A percentile compares a stretch with the other conserved stretches of the same genome.
Evolutionary conservation across 1,140 invertebrate species (phyloP).

Genomic region (Panagrolaimus sp.): DNA sequence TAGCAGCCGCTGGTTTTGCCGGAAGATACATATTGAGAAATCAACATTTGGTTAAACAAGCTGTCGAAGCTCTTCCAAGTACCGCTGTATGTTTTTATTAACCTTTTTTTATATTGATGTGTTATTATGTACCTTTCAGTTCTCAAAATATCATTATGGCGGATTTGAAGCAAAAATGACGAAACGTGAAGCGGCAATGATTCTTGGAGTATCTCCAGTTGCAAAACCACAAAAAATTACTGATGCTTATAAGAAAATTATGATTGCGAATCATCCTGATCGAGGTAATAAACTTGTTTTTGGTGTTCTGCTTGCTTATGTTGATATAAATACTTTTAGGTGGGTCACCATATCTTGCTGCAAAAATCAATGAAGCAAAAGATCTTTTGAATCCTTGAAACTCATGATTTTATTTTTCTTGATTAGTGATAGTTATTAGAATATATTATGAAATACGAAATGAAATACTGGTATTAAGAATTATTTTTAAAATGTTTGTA

Average conservation of each 20-base stretch:
- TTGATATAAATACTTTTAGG: conserved; percentile 63
- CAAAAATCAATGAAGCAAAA: conserved; percentile 98
- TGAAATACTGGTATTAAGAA: no score
- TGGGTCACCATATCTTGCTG: conserved; percentile 88
- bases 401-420: no score
- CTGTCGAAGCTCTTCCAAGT: conserved; percentile 72
- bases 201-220: conserved; percentile 68
- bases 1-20: conserved; percentile 76
- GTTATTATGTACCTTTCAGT: no score
- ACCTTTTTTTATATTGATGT: background rate
- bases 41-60: conserved; percentile 73
- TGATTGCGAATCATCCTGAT: conserved; percentile 94
- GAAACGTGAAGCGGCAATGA: conserved; percentile 80
- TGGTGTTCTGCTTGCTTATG: background rate
- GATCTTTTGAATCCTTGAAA: conserved; percentile 71
- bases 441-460: no score
- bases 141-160: conserved; percentile 83
- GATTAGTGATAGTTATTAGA: no score
- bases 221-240: conserved; percentile 61
- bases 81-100: conserved; percentile 59
- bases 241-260: conserved; percentile 90
- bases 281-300: no score
- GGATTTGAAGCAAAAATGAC: conserved; percentile 95
- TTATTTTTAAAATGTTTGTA: no score
- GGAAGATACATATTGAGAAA: conserved; percentile 72